Conservation (phyloP, 2,113 vertebrate genomes). For the Osmerus eperlanus region DNA sequence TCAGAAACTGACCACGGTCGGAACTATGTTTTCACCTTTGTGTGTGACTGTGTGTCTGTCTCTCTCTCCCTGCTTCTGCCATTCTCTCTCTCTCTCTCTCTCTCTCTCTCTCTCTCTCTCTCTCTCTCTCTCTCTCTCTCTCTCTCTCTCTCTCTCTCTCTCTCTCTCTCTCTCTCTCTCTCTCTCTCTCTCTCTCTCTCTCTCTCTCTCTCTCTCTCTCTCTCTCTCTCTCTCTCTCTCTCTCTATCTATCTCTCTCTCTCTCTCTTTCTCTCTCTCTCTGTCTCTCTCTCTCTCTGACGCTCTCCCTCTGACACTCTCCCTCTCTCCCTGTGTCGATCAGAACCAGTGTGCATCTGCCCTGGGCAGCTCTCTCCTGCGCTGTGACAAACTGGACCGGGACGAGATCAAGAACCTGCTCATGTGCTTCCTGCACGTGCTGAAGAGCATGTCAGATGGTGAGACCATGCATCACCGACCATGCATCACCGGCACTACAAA, state of each 20-base stretch:
- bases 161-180: neutral
- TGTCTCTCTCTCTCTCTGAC: neutral
- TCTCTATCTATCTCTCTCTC: neutral
- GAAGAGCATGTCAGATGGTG: conserved; percentile 98
- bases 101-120: conserved; percentile 7
- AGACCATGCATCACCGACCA: conserved; percentile 1
- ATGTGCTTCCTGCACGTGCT: conserved; percentile 95
- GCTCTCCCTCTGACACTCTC: conserved; percentile 51
- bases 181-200: conserved; percentile 51
- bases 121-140: neutral
- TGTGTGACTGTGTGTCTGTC: conserved; percentile 31
- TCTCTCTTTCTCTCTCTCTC: conserved; percentile 6
- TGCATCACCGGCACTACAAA: too few species aligned
- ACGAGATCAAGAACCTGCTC: conserved; percentile 91
- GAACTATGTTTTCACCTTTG: neutral
- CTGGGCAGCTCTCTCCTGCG: conserved; percentile 82
- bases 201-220: conserved; percentile 56
- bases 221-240: neutral
- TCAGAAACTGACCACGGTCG: neutral
- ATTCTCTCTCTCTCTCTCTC: neutral
- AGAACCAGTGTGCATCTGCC: conserved; percentile 81
- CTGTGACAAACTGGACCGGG: conserved; percentile 91
- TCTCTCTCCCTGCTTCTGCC: conserved; percentile 28
- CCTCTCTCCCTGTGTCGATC: conserved; percentile 61
- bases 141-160: conserved; percentile 11